A percentile compares a stretch with the other conserved stretches of the same genome.
phyloP scores from a whole-genome alignment of 2,888 invertebrate genomes.

The Physocephala rufipes region DNA sequence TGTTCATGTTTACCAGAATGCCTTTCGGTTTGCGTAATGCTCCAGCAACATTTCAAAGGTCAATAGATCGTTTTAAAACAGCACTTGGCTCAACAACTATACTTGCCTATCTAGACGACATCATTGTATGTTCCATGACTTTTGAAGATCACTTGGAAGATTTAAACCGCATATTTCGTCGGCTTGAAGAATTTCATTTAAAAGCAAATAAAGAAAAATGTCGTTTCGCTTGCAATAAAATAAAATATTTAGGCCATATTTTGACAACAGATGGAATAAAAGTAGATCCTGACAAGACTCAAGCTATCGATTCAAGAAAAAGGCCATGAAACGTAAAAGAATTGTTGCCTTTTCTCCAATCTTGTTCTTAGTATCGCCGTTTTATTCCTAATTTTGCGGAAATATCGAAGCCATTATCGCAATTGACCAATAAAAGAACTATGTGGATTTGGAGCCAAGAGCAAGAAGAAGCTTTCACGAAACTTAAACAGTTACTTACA shows the following conservation, averaged over 20 bases:
- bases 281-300: constrained; percentile 38
- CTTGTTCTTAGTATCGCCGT: constrained; percentile 51
- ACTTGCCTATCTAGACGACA: constrained; percentile 52
- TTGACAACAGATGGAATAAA: constrained; percentile 41
- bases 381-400: constrained; percentile 56
- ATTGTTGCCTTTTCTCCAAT: constrained; percentile 49
- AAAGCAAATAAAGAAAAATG: constrained; percentile 48
- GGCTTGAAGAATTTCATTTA: constrained; percentile 31
- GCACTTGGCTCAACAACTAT: constrained; percentile 41
- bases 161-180: constrained; percentile 30
- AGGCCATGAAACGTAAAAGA: constrained; percentile 47
- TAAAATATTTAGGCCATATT: constrained; percentile 42
- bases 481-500: constrained; percentile 21
- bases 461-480: constrained; percentile 18
- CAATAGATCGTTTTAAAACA: constrained; percentile 47
- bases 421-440: constrained; percentile 32
- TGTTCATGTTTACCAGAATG: constrained; percentile 47
- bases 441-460: constrained; percentile 8
- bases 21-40: neutral
- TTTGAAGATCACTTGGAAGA: constrained; percentile 45
- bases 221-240: constrained; percentile 37
- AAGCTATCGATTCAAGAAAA: constrained; percentile 34
- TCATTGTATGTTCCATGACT: constrained; percentile 47
- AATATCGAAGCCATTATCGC: constrained; percentile 26
- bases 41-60: constrained; percentile 47